These are phyloP conservation scores for Heptranchias perlo DNA, from an alignment of 2,113 vertebrate genomes.

Conservation along the genomic window DNA sequence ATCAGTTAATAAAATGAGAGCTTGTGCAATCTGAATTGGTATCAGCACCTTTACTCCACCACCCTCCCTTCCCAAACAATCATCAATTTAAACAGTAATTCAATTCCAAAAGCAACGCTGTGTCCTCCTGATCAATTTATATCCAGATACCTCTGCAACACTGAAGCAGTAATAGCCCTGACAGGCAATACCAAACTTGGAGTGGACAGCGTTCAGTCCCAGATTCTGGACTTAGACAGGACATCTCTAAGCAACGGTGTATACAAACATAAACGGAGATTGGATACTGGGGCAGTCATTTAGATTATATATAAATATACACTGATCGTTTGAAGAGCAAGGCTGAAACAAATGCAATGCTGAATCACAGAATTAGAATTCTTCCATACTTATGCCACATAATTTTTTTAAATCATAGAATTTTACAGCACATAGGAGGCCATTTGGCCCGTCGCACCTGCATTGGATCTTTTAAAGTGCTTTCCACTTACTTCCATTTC, in stretches of 20 bases:
- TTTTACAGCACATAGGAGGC: not conserved
- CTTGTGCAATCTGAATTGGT: not conserved
- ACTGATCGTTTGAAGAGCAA: not conserved
- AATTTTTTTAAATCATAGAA: not conserved
- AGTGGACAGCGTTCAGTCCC: constrained; percentile 56
- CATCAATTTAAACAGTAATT: constrained; percentile 49
- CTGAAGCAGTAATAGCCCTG: constrained; percentile 46
- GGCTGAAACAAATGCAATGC: not conserved
- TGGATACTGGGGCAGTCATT: not conserved
- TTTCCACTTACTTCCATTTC: not conserved
- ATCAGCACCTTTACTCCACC: not conserved
- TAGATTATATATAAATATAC: not conserved
- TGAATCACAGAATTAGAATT: not conserved
- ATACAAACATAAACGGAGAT: constrained; percentile 67
- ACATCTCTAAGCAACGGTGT: constrained; percentile 64
- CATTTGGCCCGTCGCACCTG: not conserved
- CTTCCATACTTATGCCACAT: not conserved
- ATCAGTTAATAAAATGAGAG: constrained; percentile 22
- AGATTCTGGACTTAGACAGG: constrained; percentile 47
- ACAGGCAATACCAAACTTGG: constrained; percentile 70
- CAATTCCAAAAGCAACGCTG: constrained; percentile 44
- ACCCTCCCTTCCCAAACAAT: not conserved
- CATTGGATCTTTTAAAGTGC: not conserved
- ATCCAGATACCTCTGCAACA: constrained; percentile 48
- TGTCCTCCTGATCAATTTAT: constrained; percentile 40